Conservation (phyloP, 2,113 vertebrate species). For the Halichoeres trimaculatus region DNA sequence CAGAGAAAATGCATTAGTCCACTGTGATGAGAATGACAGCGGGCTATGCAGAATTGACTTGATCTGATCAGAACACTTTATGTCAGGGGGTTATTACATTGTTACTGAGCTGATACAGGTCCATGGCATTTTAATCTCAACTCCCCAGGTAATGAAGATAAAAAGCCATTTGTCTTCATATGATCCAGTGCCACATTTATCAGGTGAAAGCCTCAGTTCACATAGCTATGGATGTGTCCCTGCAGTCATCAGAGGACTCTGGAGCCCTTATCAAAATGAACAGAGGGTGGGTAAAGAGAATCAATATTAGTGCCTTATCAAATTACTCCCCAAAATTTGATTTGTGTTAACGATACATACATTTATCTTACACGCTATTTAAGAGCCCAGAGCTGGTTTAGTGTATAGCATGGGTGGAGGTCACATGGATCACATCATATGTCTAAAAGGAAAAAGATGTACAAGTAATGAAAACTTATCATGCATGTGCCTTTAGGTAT, state of each 20-base stretch:
- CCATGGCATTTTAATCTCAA: conserved; percentile 29
- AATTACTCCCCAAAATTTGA: conserved; percentile 21
- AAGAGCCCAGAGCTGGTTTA: too few species aligned
- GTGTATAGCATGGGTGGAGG: too few species aligned
- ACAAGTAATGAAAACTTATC: too few species aligned
- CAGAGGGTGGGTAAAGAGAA: background rate
- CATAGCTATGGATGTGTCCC: background rate
- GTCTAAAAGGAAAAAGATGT: too few species aligned
- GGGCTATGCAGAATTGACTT: background rate
- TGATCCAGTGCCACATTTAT: background rate
- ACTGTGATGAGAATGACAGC: conserved; percentile 24
- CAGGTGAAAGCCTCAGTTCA: background rate
- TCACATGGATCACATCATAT: too few species aligned
- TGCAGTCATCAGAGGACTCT: conserved; percentile 6
- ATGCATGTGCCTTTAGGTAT: too few species aligned
- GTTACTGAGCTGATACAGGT: background rate
- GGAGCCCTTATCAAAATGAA: conserved; percentile 20
- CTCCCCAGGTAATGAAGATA: conserved; percentile 24
- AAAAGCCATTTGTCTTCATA: background rate
- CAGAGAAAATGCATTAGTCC: conserved; percentile 8
- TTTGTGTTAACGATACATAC: background rate
- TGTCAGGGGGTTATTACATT: conserved; percentile 42
- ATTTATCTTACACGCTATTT: background rate
- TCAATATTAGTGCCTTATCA: background rate
- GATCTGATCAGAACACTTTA: conserved; percentile 8